Evolutionary conservation across 2,113 vertebrate genomes (phyloP), one percentile per base, ranked within the genome.

Genomic region (Copsychus sechellarum): DNA sequence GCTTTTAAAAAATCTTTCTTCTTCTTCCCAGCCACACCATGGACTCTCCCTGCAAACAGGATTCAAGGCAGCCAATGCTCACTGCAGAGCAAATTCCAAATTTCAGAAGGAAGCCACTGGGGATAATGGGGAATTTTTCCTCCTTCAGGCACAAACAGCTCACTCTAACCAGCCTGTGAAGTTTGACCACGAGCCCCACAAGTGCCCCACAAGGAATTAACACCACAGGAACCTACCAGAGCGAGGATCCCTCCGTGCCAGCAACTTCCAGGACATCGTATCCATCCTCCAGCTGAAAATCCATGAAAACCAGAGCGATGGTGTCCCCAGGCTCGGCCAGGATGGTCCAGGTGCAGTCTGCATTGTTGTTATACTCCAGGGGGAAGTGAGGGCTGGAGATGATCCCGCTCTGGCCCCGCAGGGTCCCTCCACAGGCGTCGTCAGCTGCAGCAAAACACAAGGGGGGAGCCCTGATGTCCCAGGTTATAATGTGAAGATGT

Each of bases 281-380:
- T 62, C 99, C 99, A 4, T 99, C 99, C 97, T 99, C 99, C 96
- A 99, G 97, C 94, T 99, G 99, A 86, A 99, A 99, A 97, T 99
- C 99, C 47, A 98, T 98, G 95, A 99, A 99, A 74, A 99, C 99
- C 97, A 99, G 95, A 56, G 99, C 99, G 5, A 99, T 99, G 91
- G 99, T 99, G 98, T 99, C 99, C 7, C 99, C 99, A 4, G 99
- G 99, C 86, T 99, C 99, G 0, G 99, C 99, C 42, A 99, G 98
- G 86, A 99, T 98, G 36, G 99, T 99, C 99, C 99, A 99, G 3
- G 99, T 99, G 97, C 99, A 99, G 98, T 99, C 99, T 0, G 99
- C 99, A 0, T 99, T 99, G 97, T 99, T 99, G 95, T 98, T 98
- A 19, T 99, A 99, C 95, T 99, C 99, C 43, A 98, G 95, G 12